A percentile compares a stretch with the other conserved stretches of the same genome.
These are phyloP conservation scores for Aphrophora alni DNA, from an alignment of 2,888 invertebrate species.

Conservation along the genomic window DNA sequence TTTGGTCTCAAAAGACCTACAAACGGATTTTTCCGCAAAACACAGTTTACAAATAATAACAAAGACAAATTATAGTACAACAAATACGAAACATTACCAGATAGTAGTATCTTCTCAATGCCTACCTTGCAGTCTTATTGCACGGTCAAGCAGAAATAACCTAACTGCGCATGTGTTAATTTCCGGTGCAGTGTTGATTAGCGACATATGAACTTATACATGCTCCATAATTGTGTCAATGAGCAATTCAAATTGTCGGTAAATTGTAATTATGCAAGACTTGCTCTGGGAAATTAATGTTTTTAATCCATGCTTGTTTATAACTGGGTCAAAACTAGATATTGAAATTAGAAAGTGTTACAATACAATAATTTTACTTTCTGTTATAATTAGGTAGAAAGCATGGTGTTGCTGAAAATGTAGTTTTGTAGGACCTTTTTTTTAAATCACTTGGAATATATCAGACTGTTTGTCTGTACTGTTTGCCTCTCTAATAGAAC, in stretches of 20 bases:
- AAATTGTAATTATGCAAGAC: background rate
- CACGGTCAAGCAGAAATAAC: background rate
- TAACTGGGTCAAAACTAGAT: background rate
- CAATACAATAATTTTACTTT: background rate
- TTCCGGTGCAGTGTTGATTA: background rate
- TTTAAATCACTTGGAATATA: no score
- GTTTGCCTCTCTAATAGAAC: no score
- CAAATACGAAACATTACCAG: no score
- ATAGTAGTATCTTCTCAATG: no score
- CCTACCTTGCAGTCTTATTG: background rate
- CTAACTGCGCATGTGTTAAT: background rate
- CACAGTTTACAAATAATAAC: no score
- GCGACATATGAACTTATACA: background rate
- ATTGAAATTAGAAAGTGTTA: background rate
- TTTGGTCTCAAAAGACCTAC: no score
- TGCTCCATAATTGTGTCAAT: background rate
- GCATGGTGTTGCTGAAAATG: background rate
- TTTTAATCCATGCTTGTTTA: background rate
- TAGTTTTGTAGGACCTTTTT: no score
- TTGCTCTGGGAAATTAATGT: background rate
- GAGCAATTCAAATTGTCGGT: background rate
- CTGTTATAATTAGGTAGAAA: background rate
- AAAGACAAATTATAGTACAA: no score
- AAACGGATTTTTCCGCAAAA: no score
- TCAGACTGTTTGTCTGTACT: no score